Base-by-base conservation (phyloP, 2,888 invertebrate species). In the Xestia xanthographa region DNA sequence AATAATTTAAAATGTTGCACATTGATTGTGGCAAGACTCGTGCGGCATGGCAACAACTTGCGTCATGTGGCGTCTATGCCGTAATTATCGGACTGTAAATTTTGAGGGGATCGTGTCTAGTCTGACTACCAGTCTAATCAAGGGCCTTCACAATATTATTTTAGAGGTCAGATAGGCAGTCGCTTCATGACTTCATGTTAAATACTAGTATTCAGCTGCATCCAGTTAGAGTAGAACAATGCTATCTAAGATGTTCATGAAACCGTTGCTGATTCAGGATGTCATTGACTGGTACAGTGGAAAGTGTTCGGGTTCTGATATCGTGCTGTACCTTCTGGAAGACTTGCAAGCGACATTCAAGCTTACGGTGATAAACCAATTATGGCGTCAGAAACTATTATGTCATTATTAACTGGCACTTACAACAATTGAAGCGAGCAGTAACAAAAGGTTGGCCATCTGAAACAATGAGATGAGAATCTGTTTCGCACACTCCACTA, bases 351-450 rank as follows among this genome's bases (percentile, higher is more conserved):
- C 50, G 22, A 53, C n/a, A n/a, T 53, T n/a, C 4, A n/a, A 26
- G 26, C 26, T 56, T 50, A 22, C 1, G 53, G n/a, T 53, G 53
- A 11, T 53, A 12, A 53, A 12, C 56, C 26, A 53, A n/a, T 12
- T 53, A 53, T 56, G 5, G 14, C 26, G 14, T 56, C 26, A 20
- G 0, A 29, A 8, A 58, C 17, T 12, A 56, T 26, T 58, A 58
- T 1, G 58, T 58, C 45, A 20, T 48, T 22, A 34, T 14, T 26
- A 11, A 56, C 4, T 5, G 50, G 4, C 20, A 68, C 94, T 92
- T 73, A 95, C 95, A 79, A 93, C 77, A 20, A 93, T 65, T 26
- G 92, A 90, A 26, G 93, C 93, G 0, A 94, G 75, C 2, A 95
- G 80, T 48, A 95, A 89, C 29, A 94, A 62, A 17, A 93, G 45